Base-by-base conservation (phyloP, 2,113 vertebrate species). In the Octodon degus region DNA sequence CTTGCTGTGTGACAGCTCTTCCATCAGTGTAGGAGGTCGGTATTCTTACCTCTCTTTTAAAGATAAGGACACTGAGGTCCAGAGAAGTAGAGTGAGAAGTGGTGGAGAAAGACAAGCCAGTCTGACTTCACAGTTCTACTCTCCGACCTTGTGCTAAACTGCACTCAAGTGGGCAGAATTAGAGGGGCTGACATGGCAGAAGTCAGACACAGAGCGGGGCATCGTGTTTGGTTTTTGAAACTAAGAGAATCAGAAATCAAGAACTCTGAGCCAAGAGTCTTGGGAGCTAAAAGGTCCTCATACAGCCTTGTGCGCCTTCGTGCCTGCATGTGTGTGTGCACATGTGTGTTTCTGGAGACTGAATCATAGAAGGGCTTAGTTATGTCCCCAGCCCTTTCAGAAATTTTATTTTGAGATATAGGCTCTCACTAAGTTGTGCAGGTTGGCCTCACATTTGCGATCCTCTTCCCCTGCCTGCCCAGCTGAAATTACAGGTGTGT, bases 1-100 rank as follows among this genome's bases (percentile, higher is more conserved):
- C 74, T 97, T 91, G 94, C 94, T 96, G 85, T 95, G 96, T 97
- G 97, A 95, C 97, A 97, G 97, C 90, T 95, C 90, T 86, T 89
- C 90, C 88, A 95, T 95, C 96, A 86, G 96, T 27, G 96, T 97
- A 79, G 97, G 97, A 96, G 90, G 96, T 32, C 1, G 72, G 94
- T 95, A 96, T 97, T 96, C 96, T 97, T 98, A 97, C 90, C 72
- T 91, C 91, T 67, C 70, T 20, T 86, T 92, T 70, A 63, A 60
- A 72, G 85, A 79, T 94, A 92, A 95, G 97, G 96, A 97, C 81
- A 83, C 88, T 27, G 32, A 95, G 90, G 95, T 91, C 93, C 94
- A 9, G 30, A 92, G 90, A 67, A 93, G 87, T 53, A 34, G 87
- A 97, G 93, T 34, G 63, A 27, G 67, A 85, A 86, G 62, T 89